Evolutionary conservation across 30 jellyfish, hydroid and myxozoan species (phyloP).

Genomic region (Morbakka virulenta): DNA sequence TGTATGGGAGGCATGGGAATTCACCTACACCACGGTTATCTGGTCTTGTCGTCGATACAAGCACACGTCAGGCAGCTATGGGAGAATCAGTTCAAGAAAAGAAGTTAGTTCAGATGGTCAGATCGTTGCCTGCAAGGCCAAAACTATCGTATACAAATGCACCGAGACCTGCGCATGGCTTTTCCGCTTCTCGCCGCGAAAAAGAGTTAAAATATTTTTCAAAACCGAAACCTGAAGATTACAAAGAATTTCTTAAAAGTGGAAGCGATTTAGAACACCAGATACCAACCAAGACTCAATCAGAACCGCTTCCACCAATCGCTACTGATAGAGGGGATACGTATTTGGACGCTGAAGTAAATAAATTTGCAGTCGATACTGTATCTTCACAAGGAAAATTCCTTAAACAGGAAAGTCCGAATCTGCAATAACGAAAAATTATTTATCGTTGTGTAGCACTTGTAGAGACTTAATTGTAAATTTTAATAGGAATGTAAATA

Average conservation of each 20-base stretch:
- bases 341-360: background rate
- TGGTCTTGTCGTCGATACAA: background rate
- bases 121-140: slow-evolving; percentile 43
- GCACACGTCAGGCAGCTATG: slow-evolving; percentile 56
- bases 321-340: slow-evolving; percentile 8
- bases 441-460: too few relatives aligned
- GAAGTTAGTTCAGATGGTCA: slow-evolving; percentile 45
- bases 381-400: background rate
- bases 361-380: background rate
- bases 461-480: too few relatives aligned
- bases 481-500: too few relatives aligned
- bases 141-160: slow-evolving; percentile 61
- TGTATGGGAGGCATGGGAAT: slow-evolving; percentile 25
- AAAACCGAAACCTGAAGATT: slow-evolving; percentile 73
- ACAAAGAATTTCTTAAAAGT: slow-evolving; percentile 60
- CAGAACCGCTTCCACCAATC: slow-evolving; percentile 91
- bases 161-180: slow-evolving; percentile 71
- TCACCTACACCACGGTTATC: slow-evolving; percentile 57
- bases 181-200: slow-evolving; percentile 68
- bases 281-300: slow-evolving; percentile 33
- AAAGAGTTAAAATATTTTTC: slow-evolving; percentile 31
- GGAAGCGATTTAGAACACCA: slow-evolving; percentile 28
- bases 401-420: background rate
- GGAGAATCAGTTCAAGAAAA: slow-evolving; percentile 54
- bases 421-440: too few relatives aligned